Evolutionary conservation across 2,797 vertebrate species (phyloP).

Genomic region (Morus bassanus): DNA sequence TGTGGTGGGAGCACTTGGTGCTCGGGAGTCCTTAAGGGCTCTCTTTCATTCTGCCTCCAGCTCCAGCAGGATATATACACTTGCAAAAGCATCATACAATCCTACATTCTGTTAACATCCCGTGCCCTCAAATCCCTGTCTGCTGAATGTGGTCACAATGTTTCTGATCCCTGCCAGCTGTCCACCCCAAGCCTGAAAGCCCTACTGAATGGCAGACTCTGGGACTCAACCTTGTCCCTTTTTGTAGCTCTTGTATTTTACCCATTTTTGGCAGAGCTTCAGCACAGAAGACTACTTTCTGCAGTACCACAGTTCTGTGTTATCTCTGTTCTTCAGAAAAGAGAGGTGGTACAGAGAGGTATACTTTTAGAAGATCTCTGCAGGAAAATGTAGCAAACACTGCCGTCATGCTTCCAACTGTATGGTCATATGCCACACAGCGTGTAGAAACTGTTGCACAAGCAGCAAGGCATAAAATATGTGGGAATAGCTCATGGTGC

Average conservation of each 20-base stretch:
- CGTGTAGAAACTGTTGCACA: neutral
- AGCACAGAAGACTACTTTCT: neutral
- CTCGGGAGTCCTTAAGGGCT: neutral
- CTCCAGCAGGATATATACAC: neutral
- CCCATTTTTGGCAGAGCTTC: neutral
- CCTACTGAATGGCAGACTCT: neutral
- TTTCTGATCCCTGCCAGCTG: neutral
- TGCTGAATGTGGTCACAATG: neutral
- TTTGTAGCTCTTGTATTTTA: neutral
- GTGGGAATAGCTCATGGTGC: neutral
- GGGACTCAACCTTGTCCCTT: neutral
- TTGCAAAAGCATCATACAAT: neutral
- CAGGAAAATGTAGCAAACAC: neutral
- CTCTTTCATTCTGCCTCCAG: neutral
- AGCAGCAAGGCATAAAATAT: neutral
- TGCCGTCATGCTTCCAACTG: neutral
- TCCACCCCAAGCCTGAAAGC: neutral
- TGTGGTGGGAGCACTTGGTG: accelerated
- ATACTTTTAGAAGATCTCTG: neutral
- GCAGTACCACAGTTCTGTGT: neutral
- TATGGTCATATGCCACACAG: too few relatives aligned
- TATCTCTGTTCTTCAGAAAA: neutral
- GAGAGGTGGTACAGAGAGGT: neutral
- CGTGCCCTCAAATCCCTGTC: neutral
- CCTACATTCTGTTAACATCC: neutral